Evolutionary conservation across 2,888 invertebrate genomes (phyloP), one percentile per base, ranked within the genome.

Genomic region (Hyalella azteca): DNA sequence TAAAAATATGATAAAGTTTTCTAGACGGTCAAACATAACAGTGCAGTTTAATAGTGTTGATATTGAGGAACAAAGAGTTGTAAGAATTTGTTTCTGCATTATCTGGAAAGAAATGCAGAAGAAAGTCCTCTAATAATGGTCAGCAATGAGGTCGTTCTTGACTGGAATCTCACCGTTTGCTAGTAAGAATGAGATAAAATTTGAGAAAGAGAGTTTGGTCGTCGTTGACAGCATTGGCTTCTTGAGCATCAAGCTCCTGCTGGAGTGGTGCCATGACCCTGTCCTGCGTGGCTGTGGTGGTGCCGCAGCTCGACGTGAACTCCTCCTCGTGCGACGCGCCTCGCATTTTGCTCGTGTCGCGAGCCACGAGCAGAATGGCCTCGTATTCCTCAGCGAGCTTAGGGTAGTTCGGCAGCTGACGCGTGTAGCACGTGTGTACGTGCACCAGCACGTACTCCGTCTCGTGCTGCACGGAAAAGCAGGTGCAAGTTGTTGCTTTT

Each of bases 321-420:
- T 75, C 75, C 45, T 75, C 29, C 75, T 75, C 75, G 22, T n/a
- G 40, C 13, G 22, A 22, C 7, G 36, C 73, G 3, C 41, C 40
- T 15, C 29, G 15, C 75, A 36, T 19, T 85, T 81, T 78, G 40
- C 75, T 81, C 7, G 82, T 79, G 80, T 89, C 88, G 85, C 91
- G 91, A n/a, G 91, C 90, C 45, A 93, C 91, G 22, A 93, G 90
- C 50, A 93, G 87, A 0, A 92, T 91, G 26, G 93, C 90, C 85
- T 92, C 91, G 87, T 92, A 93, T 86, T 92, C 92, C 83, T 92
- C 92, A 0, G 90, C 90, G 82, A 91, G 91, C 82, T 90, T 90
- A 22, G 90, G 89, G 84, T 91, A 91, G 85, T 91, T 91, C 0
- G 89, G 88, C 86, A 91, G 91, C 66, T 90, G 90, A 26, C 91